Base-by-base conservation (phyloP, 2,797 vertebrate species). In the Fistularia commersonii region DNA sequence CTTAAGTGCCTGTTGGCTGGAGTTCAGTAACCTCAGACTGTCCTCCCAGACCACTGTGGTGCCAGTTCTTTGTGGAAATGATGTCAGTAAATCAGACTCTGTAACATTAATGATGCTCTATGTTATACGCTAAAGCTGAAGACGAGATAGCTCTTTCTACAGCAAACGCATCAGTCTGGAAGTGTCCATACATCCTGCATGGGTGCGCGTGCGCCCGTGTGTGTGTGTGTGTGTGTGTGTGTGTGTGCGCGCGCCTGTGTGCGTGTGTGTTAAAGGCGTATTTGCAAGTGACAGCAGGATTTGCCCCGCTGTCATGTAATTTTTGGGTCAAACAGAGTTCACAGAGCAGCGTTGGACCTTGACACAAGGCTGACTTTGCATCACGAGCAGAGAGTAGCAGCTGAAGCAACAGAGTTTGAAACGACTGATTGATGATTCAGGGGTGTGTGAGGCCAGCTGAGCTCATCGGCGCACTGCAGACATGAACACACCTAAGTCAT, bases 371-470 rank as follows among this genome's bases (percentile, higher is more conserved):
- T 7, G 11, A 11, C 6, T 59, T 39, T n/a, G 15, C 48, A 32
- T 54, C 47, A 8, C n/a, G 14, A 51, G 38, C n/a, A 11, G 8
- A 40, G 15, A 40, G 45, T 23, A 41, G 66, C 62, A 70, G 68
- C 69, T 83, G 64, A 64, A 70, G 65, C 66, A 75, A 78, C 77
- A 51, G 32, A 1, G 32, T 42, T 40, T 61, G 54, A 48, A 59
- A 48, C 42, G 3, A 34, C 67, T 1, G 38, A 40, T 49, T 1
- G 45, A 52, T 61, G 58, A 51, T 46, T 64, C 48, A 11, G 41
- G 43, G 7, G 7, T 23, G 23, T 23, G 23, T 23, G 23, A 23
- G 23, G 23, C 23, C 23, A 4, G 11, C 47, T 31, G 12, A 12
- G 12, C 38, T 36, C 14, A 11, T 8, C 11, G 2, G 14, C 15